Percentiles rank a stretch among this genome's conserved stretches.
Evolutionary conservation across 2,797 vertebrate genomes (phyloP).

Genomic region (Poeciliopsis paucimaculata): DNA sequence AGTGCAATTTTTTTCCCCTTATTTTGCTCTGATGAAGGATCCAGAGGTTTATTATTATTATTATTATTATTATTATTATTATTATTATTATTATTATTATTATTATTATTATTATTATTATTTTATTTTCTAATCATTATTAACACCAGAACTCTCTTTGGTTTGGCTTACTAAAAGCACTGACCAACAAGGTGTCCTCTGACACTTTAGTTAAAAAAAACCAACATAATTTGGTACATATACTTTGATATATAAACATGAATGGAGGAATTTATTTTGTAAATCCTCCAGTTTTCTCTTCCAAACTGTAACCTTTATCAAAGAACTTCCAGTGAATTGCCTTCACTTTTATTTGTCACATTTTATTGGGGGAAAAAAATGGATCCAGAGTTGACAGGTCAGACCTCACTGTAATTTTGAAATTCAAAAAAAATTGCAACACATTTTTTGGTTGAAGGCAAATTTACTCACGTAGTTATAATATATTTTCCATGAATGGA

Average conservation of each 20-base stretch:
- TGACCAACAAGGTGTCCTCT: neutral
- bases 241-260: neutral
- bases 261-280: neutral
- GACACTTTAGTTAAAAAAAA: neutral
- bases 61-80: too few species aligned
- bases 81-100: too few species aligned
- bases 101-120: too few species aligned
- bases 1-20: neutral
- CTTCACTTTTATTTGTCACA: too few species aligned
- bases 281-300: neutral
- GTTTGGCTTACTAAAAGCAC: neutral
- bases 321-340: too few species aligned
- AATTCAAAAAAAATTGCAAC: neutral
- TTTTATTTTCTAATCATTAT: neutral
- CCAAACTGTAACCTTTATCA: neutral
- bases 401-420: too few species aligned
- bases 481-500: neutral
- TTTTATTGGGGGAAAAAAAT: too few species aligned
- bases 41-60: too few species aligned
- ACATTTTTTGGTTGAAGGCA: neutral
- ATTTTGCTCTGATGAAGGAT: neutral
- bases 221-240: neutral
- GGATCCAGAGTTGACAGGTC: too few species aligned
- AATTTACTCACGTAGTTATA: neutral
- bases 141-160: neutral